phyloP scores from a whole-genome alignment of 2,113 vertebrate genomes.

The Siphamia tubifer region DNA sequence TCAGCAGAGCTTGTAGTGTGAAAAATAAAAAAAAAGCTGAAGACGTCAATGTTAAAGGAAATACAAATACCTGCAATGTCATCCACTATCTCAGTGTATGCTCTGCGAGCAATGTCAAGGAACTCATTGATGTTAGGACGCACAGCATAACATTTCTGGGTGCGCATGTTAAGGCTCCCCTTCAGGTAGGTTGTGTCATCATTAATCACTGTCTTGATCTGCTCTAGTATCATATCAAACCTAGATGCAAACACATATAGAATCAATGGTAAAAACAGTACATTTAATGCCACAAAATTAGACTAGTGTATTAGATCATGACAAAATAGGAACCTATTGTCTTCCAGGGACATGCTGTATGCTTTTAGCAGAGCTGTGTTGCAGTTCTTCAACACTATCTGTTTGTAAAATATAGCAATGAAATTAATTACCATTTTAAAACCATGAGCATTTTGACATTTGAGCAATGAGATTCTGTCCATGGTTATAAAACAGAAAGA shows the following conservation, averaged over 20 bases:
- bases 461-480: too few species aligned
- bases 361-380: slow-evolving; percentile 88
- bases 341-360: slow-evolving; percentile 87
- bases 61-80: slow-evolving; percentile 89
- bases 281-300: not conserved
- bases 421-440: not conserved
- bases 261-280: not conserved
- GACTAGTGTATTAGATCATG: not conserved
- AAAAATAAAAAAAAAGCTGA: not conserved
- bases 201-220: slow-evolving; percentile 93
- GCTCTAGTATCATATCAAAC: slow-evolving; percentile 89
- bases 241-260: slow-evolving; percentile 63
- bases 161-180: slow-evolving; percentile 93
- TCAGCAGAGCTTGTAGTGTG: not conserved
- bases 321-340: slow-evolving; percentile 79
- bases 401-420: slow-evolving; percentile 23
- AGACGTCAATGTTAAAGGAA: not conserved
- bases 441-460: too few species aligned
- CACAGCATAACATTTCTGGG: slow-evolving; percentile 97
- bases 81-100: slow-evolving; percentile 96
- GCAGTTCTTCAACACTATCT: slow-evolving; percentile 86
- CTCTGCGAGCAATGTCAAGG: slow-evolving; percentile 92
- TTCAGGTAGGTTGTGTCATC: slow-evolving; percentile 89
- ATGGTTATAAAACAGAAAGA: too few species aligned
- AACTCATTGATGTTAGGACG: slow-evolving; percentile 92